Conservation (phyloP, 92 coral and sea anemone genomes). For the Isaurus tuberculatus region DNA sequence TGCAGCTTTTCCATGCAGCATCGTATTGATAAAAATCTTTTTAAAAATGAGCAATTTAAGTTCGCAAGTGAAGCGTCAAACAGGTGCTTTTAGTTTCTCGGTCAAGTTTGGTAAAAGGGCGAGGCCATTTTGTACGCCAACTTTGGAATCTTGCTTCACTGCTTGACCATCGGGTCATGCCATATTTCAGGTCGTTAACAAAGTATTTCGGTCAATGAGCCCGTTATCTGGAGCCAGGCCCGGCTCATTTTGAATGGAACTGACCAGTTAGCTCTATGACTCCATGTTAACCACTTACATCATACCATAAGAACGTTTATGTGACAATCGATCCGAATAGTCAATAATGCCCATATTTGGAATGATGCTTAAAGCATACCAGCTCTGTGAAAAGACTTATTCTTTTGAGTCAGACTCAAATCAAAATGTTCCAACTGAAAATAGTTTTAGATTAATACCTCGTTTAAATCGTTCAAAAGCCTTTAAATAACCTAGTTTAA, state of each 20-base stretch:
- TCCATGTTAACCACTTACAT: conserved; percentile 73
- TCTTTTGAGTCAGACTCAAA: background rate
- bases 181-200: conserved; percentile 46
- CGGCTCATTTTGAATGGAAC: conserved; percentile 48
- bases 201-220: conserved; percentile 54
- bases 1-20: conserved; percentile 67
- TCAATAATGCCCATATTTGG: conserved; percentile 83
- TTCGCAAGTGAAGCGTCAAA: background rate
- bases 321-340: conserved; percentile 62
- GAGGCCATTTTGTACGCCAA: background rate
- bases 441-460: no score
- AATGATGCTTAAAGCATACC: conserved; percentile 8
- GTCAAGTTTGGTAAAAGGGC: background rate
- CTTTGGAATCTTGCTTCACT: conserved; percentile 43
- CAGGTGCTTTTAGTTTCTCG: conserved; percentile 26
- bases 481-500: no score
- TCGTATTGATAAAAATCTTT: conserved; percentile 13
- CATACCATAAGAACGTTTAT: conserved; percentile 65
- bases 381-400: conserved; percentile 14
- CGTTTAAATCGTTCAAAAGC: no score
- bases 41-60: background rate
- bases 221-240: conserved; percentile 43
- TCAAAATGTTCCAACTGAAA: background rate
- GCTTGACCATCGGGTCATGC: conserved; percentile 65
- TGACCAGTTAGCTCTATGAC: conserved; percentile 74